These are phyloP conservation scores for Erethizon dorsatum DNA, from an alignment of 2,797 vertebrate species.

Conservation along the genomic window DNA sequence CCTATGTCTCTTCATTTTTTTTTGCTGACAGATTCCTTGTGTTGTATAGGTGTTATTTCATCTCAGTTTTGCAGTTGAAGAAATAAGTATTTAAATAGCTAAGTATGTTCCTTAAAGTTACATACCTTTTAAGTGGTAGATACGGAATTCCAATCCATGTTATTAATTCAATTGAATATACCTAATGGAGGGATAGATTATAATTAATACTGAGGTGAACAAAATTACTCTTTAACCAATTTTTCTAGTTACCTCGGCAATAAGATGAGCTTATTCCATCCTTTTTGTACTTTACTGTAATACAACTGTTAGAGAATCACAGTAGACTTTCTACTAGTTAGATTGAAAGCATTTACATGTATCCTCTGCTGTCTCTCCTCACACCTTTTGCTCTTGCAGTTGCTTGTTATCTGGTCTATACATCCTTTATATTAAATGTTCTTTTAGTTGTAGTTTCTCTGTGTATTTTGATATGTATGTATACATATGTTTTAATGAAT, in stretches of 20 bases:
- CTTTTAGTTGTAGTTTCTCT: not conserved
- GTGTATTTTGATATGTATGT: not conserved
- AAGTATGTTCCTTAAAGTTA: not conserved
- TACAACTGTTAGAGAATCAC: not conserved
- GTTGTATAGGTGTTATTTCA: not conserved
- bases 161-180: not conserved
- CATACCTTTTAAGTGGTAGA: not conserved
- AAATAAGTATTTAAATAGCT: conserved; percentile 24
- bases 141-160: not conserved
- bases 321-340: not conserved
- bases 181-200: not conserved
- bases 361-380: not conserved
- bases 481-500: not conserved
- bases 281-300: not conserved
- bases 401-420: not conserved
- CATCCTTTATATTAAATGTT: not conserved
- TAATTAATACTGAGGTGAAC: not conserved
- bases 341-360: not conserved
- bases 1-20: conserved; percentile 6
- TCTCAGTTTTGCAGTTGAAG: conserved; percentile 14
- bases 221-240: not conserved
- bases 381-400: not conserved
- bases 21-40: not conserved
- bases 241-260: not conserved
- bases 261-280: not conserved